phyloP scores from a whole-genome alignment of 2,113 vertebrate genomes.

The Setophaga coronata region DNA sequence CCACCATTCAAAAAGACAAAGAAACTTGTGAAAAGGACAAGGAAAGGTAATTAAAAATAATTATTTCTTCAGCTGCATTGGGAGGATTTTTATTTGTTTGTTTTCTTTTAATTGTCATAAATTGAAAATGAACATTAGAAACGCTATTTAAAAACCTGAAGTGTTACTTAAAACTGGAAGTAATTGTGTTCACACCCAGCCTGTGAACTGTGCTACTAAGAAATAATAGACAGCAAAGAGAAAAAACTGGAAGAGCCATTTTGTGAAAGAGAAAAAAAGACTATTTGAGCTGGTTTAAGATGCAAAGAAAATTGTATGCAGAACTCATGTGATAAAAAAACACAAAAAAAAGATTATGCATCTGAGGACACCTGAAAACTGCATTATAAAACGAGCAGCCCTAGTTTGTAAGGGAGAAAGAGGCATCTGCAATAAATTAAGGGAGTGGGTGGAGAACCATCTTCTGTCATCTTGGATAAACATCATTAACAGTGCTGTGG shows the following conservation, averaged over 20 bases:
- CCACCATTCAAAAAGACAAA: not conserved
- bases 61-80: not conserved
- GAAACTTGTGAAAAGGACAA: not conserved
- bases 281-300: not conserved
- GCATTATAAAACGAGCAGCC: not conserved
- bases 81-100: not conserved
- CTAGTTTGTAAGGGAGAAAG: not conserved
- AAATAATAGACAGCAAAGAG: not conserved
- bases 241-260: not conserved
- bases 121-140: not conserved
- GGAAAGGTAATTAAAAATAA: not conserved
- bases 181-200: not conserved
- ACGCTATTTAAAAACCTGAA: not conserved
- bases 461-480: not conserved
- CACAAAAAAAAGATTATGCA: not conserved
- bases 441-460: not conserved
- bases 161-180: not conserved
- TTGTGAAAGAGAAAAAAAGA: not conserved
- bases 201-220: not conserved
- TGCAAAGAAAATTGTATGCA: not conserved
- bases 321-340: not conserved
- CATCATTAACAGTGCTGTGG: not conserved
- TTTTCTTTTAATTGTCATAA: not conserved
- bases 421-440: conserved; percentile 28
- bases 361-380: not conserved